Base-by-base conservation (phyloP, 2,797 vertebrate genomes). In the Iguana delicatissima region DNA sequence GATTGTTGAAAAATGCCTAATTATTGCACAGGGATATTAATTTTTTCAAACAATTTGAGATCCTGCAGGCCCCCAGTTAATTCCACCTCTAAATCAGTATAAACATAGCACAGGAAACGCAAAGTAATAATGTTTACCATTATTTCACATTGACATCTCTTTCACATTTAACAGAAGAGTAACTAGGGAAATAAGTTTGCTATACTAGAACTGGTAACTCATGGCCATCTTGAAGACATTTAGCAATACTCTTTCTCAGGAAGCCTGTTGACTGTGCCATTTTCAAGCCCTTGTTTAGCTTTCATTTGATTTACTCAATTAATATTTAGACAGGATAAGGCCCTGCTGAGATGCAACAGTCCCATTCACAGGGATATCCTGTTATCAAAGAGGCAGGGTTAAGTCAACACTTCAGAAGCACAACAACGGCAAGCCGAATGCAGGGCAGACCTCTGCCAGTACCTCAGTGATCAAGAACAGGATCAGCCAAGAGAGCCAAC, bases 341-440 rank as follows among this genome's bases (percentile, higher is more conserved):
- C 82, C 67, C 18, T 67, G 89, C 22, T 13, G 42, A 90, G 22
- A 59, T 80, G 46, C 46, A 59, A 14, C 62, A 85, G 79, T 26
- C 64, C 80, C 50, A 50, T 62, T 62, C 87, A 29, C 86, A 77
- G 79, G 81, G 77, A 82, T 46, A 88, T 88, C 77, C 89, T 85
- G 89, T 86, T 85, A 74, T 88, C 79, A 82, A 85, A 59, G 55
- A 86, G 82, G 67, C 57, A 86, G 52, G 89, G 72, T 82, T 88
- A 87, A 89, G 69, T 88, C 83, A 81, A 90, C 86, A 88, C 57
- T 62, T 24, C 86, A 77, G 62, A 14, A 32, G 18, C 22, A 20
- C 46, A 57, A 55, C 72, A 73, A 64, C 72, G 24, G 18, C 42
- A 22, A 1, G 57, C 16, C 20, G 88, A 91, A 72, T 55, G 32